Percentiles rank a stretch among this genome's conserved stretches.
Evolutionary conservation across 2,113 vertebrate species (phyloP).

Genomic region (Patagioenas fasciata): DNA sequence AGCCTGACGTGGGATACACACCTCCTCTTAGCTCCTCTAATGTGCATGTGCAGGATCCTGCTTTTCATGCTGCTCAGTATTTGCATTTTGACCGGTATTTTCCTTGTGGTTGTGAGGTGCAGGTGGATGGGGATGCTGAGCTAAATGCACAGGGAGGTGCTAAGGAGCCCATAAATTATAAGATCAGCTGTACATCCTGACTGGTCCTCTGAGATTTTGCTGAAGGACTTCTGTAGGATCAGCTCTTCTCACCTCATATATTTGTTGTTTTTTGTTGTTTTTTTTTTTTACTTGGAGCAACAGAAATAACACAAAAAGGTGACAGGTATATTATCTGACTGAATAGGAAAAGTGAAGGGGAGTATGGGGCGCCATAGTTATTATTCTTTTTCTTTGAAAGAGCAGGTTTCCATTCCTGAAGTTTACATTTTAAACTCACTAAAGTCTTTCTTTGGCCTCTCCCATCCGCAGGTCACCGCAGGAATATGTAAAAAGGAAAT

Average conservation of each 20-base stretch:
- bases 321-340: not conserved
- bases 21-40: not conserved
- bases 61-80: not conserved
- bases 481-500: conserved; percentile 42
- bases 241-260: not conserved
- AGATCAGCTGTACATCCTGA: not conserved
- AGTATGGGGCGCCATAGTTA: not conserved
- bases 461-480: not conserved
- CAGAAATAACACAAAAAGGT: not conserved
- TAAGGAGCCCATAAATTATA: not conserved
- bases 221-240: not conserved
- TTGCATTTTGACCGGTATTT: not conserved
- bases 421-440: not conserved
- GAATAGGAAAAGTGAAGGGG: not conserved
- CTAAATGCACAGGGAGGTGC: not conserved
- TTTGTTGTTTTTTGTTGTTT: not conserved
- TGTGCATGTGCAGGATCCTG: not conserved
- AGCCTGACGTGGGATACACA: not conserved
- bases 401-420: not conserved
- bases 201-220: not conserved
- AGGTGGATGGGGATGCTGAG: not conserved
- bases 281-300: not conserved
- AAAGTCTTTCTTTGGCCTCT: not conserved
- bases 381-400: not conserved
- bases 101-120: not conserved